Evolutionary conservation across 2,888 invertebrate genomes (phyloP), one percentile per base, ranked within the genome.

Genomic region (Amphipoea oculea): DNA sequence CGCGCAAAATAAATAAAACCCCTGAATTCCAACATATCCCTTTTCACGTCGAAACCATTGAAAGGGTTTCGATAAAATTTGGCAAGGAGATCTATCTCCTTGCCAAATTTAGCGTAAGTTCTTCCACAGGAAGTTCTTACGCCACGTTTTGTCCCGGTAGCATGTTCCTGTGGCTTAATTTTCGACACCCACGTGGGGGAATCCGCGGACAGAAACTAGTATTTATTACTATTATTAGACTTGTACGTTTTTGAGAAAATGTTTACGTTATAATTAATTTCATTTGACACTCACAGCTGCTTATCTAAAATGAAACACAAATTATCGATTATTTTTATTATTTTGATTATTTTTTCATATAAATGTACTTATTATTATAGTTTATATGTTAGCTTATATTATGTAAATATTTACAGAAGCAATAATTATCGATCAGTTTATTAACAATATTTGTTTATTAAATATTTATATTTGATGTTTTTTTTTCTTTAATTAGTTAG

Each of bases 241-340:
- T 17, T 42, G 4, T 48, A 14, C 4, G 9, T 45, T 78, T 78
- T 54, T n/a, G 14, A 36, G 6, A 20, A 54, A 36, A 11, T 78
- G 2, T 29, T 48, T 17, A 57, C 0, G 14, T 66, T n/a, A 17
- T 23, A 11, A 72, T 17, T 29, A 51, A 54, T 63, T 63, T 23
- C 0, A 45, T 12, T 40, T 57, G 2, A 40, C 4, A 40, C 48
- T 48, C 17, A 65, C 23, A 57, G 40, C 57, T 66, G 65, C 48
- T 48, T 48, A 66, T 51, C 65, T 72, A 81, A 65, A 79, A 42
- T 6, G 1, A 20, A 40, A 82, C 23, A 51, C 4, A 60, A n/a
- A 23, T 29, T 12, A 7, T 17, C 11, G 29, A 68, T 60, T 29
- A 29, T 29, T 29, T 1, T 29, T 29, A 29, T 29, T 29, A 29